Evolutionary conservation across 2,113 vertebrate species (phyloP).

Genomic region (Daboia siamensis): DNA sequence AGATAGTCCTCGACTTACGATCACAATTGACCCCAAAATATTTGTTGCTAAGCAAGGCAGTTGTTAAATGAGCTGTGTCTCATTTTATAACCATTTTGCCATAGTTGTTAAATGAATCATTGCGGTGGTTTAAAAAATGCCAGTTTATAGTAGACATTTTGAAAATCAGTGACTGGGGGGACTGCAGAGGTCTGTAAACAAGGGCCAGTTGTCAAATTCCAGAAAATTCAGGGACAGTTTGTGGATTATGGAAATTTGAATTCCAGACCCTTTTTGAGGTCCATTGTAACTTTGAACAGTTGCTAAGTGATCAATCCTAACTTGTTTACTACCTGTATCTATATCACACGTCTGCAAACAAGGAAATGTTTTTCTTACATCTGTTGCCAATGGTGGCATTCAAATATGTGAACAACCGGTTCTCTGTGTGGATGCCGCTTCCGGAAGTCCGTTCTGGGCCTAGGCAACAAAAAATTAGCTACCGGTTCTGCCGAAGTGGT

Average conservation of each 20-base stretch:
- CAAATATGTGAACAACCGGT: too few relatives aligned
- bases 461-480: too few relatives aligned
- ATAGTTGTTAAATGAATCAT: background rate
- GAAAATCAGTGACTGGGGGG: too few relatives aligned
- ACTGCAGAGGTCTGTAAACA: too few relatives aligned
- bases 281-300: background rate
- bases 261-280: background rate
- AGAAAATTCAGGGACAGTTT: background rate
- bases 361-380: background rate
- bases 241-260: background rate
- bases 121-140: background rate
- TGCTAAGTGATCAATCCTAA: background rate
- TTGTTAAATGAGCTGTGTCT: background rate
- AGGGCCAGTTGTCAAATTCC: background rate
- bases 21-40: background rate
- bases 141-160: too few relatives aligned
- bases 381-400: background rate
- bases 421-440: too few relatives aligned
- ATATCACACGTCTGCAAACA: background rate
- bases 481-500: too few relatives aligned
- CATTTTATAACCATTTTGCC: background rate
- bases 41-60: background rate
- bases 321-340: background rate
- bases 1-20: background rate
- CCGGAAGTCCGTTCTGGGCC: too few relatives aligned